Conservation (phyloP, 2,113 vertebrate species). For the Engraulis encrasicolus region DNA sequence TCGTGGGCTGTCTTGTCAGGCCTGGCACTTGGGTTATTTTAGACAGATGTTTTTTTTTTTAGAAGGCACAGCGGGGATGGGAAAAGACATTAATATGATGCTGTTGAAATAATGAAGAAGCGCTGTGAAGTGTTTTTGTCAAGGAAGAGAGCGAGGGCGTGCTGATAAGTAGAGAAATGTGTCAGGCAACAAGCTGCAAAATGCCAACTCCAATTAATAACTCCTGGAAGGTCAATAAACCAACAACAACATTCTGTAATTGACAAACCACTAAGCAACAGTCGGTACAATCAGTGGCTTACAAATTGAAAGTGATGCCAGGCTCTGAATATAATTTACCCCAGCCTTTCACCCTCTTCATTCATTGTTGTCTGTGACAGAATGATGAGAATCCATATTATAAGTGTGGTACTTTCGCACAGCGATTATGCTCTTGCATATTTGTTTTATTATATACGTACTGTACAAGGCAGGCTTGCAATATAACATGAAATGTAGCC, state of each 20-base stretch:
- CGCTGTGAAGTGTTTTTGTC: not conserved
- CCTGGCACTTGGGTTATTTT: too few relatives aligned
- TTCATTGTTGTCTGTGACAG: too few relatives aligned
- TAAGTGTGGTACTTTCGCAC: too few relatives aligned
- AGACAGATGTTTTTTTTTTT: too few relatives aligned
- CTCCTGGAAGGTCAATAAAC: not conserved
- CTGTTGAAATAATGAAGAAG: not conserved
- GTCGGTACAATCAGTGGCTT: too few relatives aligned
- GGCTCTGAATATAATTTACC: not conserved
- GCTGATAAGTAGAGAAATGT: not conserved
- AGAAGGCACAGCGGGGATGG: not conserved
- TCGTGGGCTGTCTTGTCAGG: too few relatives aligned
- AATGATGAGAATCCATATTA: too few relatives aligned
- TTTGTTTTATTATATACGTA: too few relatives aligned
- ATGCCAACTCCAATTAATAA: not conserved
- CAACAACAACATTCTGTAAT: not conserved
- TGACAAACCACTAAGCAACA: not conserved
- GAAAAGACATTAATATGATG: not conserved
- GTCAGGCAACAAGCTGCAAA: not conserved
- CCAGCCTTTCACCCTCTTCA: not conserved
- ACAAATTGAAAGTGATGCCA: not conserved
- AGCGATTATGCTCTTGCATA: too few relatives aligned
- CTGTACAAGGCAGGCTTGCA: too few relatives aligned
- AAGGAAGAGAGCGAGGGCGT: not conserved
- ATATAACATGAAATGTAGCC: too few relatives aligned